These are phyloP conservation scores for Falcunculus frontatus DNA, from an alignment of 2,113 vertebrate species.

Conservation along the genomic window DNA sequence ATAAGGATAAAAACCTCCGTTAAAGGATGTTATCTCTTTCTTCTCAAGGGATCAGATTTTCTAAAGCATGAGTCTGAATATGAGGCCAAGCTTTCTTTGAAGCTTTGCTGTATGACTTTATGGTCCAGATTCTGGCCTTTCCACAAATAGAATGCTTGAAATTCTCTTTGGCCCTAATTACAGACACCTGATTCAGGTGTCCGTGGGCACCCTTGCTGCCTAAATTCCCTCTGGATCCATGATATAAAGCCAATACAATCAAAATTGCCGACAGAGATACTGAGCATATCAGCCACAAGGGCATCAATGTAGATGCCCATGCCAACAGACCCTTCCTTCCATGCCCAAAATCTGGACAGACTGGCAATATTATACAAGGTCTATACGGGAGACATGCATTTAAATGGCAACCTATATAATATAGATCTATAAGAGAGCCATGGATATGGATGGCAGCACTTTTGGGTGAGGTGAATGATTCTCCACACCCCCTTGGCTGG, in stretches of 20 bases:
- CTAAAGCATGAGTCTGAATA: not conserved
- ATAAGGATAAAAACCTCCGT: not conserved
- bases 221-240: not conserved
- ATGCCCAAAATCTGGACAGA: not conserved
- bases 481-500: not conserved
- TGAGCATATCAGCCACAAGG: not conserved
- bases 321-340: not conserved
- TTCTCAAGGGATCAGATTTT: not conserved
- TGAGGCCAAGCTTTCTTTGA: not conserved
- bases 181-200: not conserved
- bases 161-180: not conserved
- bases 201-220: not conserved
- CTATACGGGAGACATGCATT: not conserved
- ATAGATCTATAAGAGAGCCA: not conserved
- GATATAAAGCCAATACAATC: not conserved
- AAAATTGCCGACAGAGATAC: not conserved
- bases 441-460: not conserved
- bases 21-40: not conserved
- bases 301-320: not conserved
- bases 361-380: not conserved
- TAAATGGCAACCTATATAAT: not conserved
- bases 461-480: not conserved
- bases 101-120: not conserved
- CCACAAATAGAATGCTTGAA: not conserved
- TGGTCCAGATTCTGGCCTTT: not conserved